These are phyloP conservation scores for Oreortyx pictus DNA, from an alignment of 2,797 vertebrate genomes.

Conservation along the genomic window DNA sequence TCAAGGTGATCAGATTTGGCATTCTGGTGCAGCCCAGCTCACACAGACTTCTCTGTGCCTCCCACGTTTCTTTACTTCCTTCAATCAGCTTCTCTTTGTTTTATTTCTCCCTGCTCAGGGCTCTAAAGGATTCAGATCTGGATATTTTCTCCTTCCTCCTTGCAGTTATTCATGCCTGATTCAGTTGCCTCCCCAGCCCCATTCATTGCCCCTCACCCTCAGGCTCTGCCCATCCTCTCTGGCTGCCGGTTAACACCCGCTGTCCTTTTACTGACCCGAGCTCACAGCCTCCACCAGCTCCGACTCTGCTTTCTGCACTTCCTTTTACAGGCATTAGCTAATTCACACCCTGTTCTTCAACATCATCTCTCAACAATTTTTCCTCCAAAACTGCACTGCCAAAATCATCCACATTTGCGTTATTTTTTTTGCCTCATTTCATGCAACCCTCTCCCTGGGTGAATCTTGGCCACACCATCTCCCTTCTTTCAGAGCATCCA, in stretches of 20 bases:
- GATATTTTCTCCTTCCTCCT: background rate
- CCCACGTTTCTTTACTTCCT: conserved; percentile 12
- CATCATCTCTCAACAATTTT: conserved; percentile 38
- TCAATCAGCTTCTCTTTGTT: conserved; percentile 27
- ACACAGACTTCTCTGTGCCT: background rate
- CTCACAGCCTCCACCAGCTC: background rate
- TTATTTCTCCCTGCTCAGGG: background rate
- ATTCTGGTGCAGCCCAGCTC: background rate
- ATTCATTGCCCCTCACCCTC: background rate
- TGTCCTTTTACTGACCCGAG: conserved; percentile 35
- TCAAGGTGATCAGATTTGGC: too few species aligned
- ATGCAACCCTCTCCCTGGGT: background rate
- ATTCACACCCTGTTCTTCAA: background rate
- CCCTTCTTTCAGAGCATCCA: background rate
- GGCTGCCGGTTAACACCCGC: background rate
- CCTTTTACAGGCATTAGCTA: background rate
- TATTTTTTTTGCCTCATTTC: background rate
- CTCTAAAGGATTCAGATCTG: conserved; percentile 25
- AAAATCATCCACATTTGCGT: background rate
- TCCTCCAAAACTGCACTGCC: background rate
- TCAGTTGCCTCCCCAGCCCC: background rate
- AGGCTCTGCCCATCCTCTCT: background rate
- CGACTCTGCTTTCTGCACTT: background rate
- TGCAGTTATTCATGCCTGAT: background rate
- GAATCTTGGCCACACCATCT: background rate